phyloP scores from a whole-genome alignment of 2,888 invertebrate species.

The Saturnia pavonia region DNA sequence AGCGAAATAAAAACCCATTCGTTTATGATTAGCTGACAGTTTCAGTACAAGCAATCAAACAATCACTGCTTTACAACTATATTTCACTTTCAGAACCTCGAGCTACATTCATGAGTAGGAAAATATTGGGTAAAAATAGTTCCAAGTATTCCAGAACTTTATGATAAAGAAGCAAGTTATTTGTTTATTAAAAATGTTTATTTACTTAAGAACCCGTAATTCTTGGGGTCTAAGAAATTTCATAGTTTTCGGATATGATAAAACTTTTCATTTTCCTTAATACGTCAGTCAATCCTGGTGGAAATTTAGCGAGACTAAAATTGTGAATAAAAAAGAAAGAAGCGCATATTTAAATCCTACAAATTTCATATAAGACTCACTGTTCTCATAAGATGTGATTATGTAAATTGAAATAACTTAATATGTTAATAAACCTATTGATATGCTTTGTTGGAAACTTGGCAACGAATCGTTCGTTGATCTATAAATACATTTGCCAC shows the following conservation, averaged over 20 bases:
- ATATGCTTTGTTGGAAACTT: neutral
- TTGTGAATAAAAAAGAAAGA: neutral
- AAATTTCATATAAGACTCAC: neutral
- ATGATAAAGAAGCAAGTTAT: too few species aligned
- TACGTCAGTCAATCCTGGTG: neutral
- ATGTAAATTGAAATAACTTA: neutral
- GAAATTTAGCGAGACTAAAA: neutral
- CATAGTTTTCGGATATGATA: neutral
- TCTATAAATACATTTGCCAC: conserved; percentile 10
- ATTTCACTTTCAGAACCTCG: neutral
- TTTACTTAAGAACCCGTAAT: too few species aligned
- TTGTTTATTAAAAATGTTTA: too few species aligned
- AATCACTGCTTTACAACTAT: neutral
- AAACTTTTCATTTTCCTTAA: neutral
- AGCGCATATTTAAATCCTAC: neutral
- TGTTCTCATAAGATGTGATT: neutral
- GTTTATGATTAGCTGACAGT: too few species aligned
- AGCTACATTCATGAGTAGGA: neutral
- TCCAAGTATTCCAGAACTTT: neutral
- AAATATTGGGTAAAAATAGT: neutral
- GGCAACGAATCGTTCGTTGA: conserved; percentile 15
- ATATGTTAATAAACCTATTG: conserved; percentile 3
- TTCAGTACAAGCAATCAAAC: too few species aligned
- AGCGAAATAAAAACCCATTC: too few species aligned
- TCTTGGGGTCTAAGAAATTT: neutral